Percentiles rank a stretch among this genome's conserved stretches.
phyloP scores from a whole-genome alignment of 2,113 vertebrate species.

The Bubo blakistoni region DNA sequence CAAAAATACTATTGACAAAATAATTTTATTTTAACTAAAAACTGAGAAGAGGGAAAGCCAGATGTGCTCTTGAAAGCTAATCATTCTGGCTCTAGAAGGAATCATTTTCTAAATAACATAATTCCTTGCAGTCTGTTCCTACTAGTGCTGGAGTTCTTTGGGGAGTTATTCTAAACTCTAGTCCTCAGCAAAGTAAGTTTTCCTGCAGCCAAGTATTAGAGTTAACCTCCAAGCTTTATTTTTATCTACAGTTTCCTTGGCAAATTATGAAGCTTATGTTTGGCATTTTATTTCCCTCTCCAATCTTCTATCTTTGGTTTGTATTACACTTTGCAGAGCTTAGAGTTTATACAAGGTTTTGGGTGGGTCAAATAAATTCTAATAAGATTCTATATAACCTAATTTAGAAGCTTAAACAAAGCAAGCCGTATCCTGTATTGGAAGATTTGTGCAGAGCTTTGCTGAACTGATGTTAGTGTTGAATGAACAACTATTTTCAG shows the following conservation, averaged over 20 bases:
- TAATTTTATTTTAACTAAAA: not conserved
- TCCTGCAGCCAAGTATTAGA: conserved; percentile 38
- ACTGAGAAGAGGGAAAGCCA: not conserved
- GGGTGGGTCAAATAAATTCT: not conserved
- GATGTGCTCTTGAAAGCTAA: not conserved
- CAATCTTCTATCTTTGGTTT: conserved; percentile 35
- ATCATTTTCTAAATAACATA: conserved; percentile 8
- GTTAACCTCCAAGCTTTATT: conserved; percentile 44
- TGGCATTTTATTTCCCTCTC: conserved; percentile 18
- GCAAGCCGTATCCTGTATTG: not conserved
- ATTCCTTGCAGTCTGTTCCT: conserved; percentile 5
- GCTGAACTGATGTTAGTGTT: not conserved
- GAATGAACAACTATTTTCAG: not conserved
- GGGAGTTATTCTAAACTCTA: conserved; percentile 37
- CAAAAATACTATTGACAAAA: not conserved
- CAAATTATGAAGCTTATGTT: conserved; percentile 25
- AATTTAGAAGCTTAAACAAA: conserved; percentile 23
- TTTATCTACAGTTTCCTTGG: conserved; percentile 60
- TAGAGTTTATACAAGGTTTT: not conserved
- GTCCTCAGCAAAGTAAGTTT: conserved; percentile 35
- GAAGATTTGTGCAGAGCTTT: not conserved
- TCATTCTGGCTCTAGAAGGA: not conserved
- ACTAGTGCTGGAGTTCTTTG: not conserved
- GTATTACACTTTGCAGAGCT: not conserved
- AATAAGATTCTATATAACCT: not conserved